Conservation (phyloP, 1,140 invertebrate species). For the Ceratitis capitata region DNA sequence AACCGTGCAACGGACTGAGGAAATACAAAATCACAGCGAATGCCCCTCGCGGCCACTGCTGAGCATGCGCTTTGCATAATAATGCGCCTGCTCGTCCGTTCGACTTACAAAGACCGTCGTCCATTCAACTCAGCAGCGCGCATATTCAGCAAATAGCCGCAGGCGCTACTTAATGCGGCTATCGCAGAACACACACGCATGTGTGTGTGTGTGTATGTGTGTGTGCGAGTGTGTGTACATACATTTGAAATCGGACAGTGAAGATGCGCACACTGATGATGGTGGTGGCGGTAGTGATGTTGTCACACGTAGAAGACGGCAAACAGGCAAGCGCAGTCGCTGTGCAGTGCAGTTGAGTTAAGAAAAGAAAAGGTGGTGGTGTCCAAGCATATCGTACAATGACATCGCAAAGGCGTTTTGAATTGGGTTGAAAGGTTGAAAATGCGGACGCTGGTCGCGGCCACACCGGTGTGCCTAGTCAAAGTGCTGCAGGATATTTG, state of each 20-base stretch:
- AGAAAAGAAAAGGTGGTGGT: neutral
- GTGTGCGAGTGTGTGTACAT: too few species aligned
- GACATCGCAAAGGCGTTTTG: neutral
- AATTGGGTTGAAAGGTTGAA: neutral
- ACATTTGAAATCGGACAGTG: conserved; percentile 2
- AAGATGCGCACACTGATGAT: too few species aligned
- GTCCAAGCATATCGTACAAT: conserved; percentile 30
- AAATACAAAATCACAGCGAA: conserved; percentile 27
- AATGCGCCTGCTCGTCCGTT: conserved; percentile 18
- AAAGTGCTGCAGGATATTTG: conserved; percentile 25
- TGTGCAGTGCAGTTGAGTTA: neutral
- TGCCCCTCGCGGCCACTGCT: conserved; percentile 17
- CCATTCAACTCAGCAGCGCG: neutral
- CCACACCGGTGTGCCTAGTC: neutral
- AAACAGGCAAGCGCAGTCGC: neutral
- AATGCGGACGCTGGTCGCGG: neutral
- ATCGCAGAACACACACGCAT: too few species aligned
- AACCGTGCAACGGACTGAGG: neutral
- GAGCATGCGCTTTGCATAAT: conserved; percentile 34
- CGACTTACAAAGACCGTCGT: too few species aligned
- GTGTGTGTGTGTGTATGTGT: neutral
- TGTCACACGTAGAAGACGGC: neutral
- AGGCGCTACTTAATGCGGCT: neutral
- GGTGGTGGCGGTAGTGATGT: too few species aligned
- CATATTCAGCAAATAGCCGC: too few species aligned